Conservation (phyloP, 2,113 vertebrate species). For the Acanthisitta chloris region DNA sequence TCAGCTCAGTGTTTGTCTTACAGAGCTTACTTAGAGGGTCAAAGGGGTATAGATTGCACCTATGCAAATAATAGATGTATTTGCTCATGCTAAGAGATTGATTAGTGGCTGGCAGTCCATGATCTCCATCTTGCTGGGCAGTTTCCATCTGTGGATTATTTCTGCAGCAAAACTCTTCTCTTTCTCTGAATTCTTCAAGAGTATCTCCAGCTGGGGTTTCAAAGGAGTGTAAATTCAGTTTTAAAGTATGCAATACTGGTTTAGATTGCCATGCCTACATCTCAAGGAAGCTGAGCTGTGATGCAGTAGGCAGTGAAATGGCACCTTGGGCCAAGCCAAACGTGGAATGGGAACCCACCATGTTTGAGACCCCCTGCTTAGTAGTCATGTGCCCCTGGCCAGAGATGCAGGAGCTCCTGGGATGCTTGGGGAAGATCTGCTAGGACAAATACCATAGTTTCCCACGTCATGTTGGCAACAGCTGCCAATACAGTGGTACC, state of each 20-base stretch:
- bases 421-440: background rate
- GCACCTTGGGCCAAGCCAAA: background rate
- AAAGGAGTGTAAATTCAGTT: background rate
- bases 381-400: accelerated
- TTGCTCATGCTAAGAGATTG: background rate
- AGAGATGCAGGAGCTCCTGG: background rate
- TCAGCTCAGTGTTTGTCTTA: conserved; percentile 15
- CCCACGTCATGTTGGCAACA: background rate
- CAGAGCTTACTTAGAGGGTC: background rate
- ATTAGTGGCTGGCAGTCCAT: background rate
- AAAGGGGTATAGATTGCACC: conserved; percentile 5
- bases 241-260: background rate
- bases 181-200: background rate
- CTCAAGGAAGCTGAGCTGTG: accelerated
- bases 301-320: background rate
- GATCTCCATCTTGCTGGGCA: background rate
- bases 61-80: background rate
- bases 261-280: background rate
- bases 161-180: background rate
- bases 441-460: background rate
- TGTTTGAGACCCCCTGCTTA: background rate
- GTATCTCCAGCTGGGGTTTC: background rate
- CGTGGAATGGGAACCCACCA: background rate
- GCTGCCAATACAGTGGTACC: background rate
- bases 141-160: background rate